Evolutionary conservation across 2,888 invertebrate species (phyloP), one percentile per base, ranked within the genome.

Genomic region (Drosophila merina): DNA sequence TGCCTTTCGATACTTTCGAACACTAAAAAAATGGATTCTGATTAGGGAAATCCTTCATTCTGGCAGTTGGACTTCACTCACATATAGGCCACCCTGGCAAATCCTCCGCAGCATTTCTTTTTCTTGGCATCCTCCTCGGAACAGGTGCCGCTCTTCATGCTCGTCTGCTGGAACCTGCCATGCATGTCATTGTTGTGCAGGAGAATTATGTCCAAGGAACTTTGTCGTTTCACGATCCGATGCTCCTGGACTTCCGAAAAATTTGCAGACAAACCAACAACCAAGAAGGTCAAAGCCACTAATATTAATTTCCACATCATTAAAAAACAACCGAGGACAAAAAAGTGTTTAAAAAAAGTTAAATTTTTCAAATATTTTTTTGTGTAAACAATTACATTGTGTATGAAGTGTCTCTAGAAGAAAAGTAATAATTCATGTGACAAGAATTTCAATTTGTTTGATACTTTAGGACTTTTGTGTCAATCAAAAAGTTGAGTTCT

Each of bases 151-250:
- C 96, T 95, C 60, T 93, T 92, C 67, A 93, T 93, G 30, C 95
- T 95, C 0, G 96, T 96, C 91, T 97, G 95, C 72, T 97, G 96
- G 85, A 96, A 97, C 68, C 95, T 93, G 0, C 96, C 95, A 90
- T 98, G 98, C 94, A 98, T 96, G 89, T 98, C 98, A 91, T 98
- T 98, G 79, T 97, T 97, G 91, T 98, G 98, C 0, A 98, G 92
- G 56, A 98, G 94, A 0, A 96, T 93, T 45, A 98, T 92, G 73
- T 95, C 94, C 0, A 81, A 86, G 1, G 79, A 72, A 93, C 93
- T 69, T 92, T 91, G 40, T 8, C 77, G 79, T 3, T 10, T 33
- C 4, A 57, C 36, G 12, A 36, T 36, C 36, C 95, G 92, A n/a
- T 94, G 95, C 79, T 94, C 92, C 48, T 95, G 93, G 3, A 96